phyloP scores from a whole-genome alignment of 2,113 vertebrate species.

The Malaclemys terrapin region DNA sequence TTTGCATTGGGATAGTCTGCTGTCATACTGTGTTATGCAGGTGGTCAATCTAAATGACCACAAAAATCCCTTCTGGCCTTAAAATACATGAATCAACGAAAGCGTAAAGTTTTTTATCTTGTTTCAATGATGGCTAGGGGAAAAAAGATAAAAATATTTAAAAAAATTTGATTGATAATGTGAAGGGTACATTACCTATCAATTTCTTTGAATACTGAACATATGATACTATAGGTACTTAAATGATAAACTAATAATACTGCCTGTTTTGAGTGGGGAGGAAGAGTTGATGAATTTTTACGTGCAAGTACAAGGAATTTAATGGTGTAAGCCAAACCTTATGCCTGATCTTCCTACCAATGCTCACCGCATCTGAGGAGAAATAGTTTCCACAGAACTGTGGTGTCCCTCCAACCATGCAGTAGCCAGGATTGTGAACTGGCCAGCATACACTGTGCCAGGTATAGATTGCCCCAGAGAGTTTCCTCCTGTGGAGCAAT shows the following conservation, averaged over 20 bases:
- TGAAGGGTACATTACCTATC: too few relatives aligned
- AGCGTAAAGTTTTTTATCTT: not conserved
- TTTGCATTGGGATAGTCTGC: too few relatives aligned
- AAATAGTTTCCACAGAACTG: not conserved
- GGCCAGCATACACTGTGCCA: not conserved
- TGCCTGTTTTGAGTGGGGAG: too few relatives aligned
- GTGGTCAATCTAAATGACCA: not conserved
- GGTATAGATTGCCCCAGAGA: too few relatives aligned
- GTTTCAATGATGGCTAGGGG: too few relatives aligned
- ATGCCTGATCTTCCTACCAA: rapidly evolving
- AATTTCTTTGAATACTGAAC: too few relatives aligned
- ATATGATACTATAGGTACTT: too few relatives aligned
- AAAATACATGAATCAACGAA: rapidly evolving
- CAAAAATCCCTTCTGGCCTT: not conserved
- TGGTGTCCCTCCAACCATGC: rapidly evolving
- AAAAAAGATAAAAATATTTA: rapidly evolving
- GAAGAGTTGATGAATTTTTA: rapidly evolving
- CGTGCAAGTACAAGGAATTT: not conserved
- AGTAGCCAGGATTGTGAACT: not conserved
- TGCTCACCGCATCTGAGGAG: rapidly evolving
- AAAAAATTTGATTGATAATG: not conserved
- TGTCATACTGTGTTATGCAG: not conserved
- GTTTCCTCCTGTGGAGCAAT: not conserved
- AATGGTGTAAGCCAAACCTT: not conserved
- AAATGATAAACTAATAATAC: too few relatives aligned